phyloP scores from a whole-genome alignment of 2,797 vertebrate genomes.

The Neosilurus mollespiculum region DNA sequence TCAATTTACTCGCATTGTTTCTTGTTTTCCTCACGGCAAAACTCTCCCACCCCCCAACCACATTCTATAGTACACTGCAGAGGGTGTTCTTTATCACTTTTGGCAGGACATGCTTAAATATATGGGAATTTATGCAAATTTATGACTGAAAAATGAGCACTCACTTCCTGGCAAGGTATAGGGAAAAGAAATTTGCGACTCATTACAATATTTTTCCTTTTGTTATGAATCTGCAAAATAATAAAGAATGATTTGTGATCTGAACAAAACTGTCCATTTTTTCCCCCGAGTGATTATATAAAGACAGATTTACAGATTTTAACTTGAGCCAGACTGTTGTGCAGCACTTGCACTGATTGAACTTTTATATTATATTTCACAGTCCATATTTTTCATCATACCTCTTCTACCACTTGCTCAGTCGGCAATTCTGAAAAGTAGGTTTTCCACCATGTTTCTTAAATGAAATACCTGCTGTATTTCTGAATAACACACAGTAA shows the following conservation, averaged over 20 bases:
- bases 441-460: background rate
- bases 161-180: constrained; percentile 65
- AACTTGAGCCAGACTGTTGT: constrained; percentile 35
- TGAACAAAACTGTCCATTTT: constrained; percentile 58
- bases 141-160: constrained; percentile 71
- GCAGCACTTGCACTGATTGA: constrained; percentile 33
- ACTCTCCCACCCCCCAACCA: constrained; percentile 2
- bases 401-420: constrained; percentile 21
- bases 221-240: constrained; percentile 71
- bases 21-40: background rate
- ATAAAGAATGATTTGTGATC: constrained; percentile 79
- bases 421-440: constrained; percentile 19
- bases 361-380: constrained; percentile 41
- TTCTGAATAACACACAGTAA: background rate
- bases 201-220: constrained; percentile 75
- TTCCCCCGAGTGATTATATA: constrained; percentile 49
- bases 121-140: constrained; percentile 77
- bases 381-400: constrained; percentile 40
- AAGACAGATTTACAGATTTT: constrained; percentile 29
- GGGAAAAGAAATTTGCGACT: constrained; percentile 64
- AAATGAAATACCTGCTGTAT: constrained; percentile 5
- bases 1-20: constrained; percentile 19
- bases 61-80: constrained; percentile 10
- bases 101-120: constrained; percentile 71
- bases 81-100: constrained; percentile 66